phyloP scores from a whole-genome alignment of 2,113 vertebrate genomes.

The Pelusios castaneus region DNA sequence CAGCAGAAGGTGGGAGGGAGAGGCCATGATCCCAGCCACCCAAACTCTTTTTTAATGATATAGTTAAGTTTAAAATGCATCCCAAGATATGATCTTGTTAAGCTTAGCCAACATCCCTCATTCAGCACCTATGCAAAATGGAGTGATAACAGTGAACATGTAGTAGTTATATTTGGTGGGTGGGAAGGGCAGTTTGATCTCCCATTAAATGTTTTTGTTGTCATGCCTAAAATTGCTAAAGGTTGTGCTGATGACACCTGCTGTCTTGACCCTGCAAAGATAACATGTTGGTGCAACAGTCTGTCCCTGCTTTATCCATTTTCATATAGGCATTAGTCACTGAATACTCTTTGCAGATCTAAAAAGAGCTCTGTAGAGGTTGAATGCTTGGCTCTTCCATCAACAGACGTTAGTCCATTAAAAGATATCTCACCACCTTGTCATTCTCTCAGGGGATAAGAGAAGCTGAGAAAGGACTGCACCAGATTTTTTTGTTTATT shows the following conservation, averaged over 20 bases:
- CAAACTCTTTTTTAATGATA: background rate
- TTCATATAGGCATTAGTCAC: background rate
- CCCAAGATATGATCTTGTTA: background rate
- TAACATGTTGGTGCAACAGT: rapidly evolving
- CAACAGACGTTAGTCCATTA: background rate
- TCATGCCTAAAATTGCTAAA: background rate
- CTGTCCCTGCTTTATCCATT: rapidly evolving
- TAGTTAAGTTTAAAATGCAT: background rate
- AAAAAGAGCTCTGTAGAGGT: background rate
- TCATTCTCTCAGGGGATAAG: background rate
- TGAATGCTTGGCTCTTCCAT: background rate
- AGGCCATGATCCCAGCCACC: background rate
- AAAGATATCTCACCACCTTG: background rate
- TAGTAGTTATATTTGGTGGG: rapidly evolving
- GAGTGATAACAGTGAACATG: background rate
- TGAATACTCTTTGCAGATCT: background rate
- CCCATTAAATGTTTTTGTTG: rapidly evolving
- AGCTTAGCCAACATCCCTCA: rapidly evolving
- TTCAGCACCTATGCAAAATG: background rate
- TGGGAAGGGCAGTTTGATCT: rapidly evolving
- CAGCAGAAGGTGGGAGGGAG: no score
- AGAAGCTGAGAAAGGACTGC: background rate
- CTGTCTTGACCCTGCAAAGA: rapidly evolving
- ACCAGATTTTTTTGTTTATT: background rate
- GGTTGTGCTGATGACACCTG: background rate